Conservation (phyloP, 2,797 vertebrate genomes). For the Lagodon rhomboides region DNA sequence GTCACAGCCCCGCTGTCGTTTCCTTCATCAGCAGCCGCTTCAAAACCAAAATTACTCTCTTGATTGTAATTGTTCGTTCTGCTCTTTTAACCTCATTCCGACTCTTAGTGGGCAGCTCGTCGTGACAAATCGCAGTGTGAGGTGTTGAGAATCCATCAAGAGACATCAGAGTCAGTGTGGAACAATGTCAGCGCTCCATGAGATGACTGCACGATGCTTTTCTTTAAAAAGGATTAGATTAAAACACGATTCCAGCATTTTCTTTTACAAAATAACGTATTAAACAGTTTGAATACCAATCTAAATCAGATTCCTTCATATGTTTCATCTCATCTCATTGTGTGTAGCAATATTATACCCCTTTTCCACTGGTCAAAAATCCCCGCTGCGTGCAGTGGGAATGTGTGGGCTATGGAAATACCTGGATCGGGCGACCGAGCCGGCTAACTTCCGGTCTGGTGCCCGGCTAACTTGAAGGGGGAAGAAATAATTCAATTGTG, state of each 20-base stretch:
- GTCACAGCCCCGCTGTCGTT: not conserved
- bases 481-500: no score
- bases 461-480: no score
- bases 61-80: slow-evolving; percentile 52
- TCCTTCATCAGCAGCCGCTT: slow-evolving; percentile 28
- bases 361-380: no score
- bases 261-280: not conserved
- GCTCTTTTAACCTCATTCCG: slow-evolving; percentile 38
- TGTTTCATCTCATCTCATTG: not conserved
- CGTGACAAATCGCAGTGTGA: slow-evolving; percentile 28
- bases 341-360: no score
- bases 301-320: not conserved
- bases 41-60: slow-evolving; percentile 25
- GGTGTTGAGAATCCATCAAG: slow-evolving; percentile 4
- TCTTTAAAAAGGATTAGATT: not conserved
- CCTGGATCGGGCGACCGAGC: no score
- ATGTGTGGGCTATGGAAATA: no score
- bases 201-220: not conserved
- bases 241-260: not conserved
- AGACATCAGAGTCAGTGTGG: slow-evolving; percentile 12
- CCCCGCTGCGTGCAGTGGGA: no score
- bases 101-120: slow-evolving; percentile 35
- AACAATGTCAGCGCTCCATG: not conserved
- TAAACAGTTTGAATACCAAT: not conserved
- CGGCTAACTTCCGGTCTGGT: no score